Evolutionary conservation across 2,113 vertebrate genomes (phyloP).

Genomic region (Periophthalmodon schlosseri): DNA sequence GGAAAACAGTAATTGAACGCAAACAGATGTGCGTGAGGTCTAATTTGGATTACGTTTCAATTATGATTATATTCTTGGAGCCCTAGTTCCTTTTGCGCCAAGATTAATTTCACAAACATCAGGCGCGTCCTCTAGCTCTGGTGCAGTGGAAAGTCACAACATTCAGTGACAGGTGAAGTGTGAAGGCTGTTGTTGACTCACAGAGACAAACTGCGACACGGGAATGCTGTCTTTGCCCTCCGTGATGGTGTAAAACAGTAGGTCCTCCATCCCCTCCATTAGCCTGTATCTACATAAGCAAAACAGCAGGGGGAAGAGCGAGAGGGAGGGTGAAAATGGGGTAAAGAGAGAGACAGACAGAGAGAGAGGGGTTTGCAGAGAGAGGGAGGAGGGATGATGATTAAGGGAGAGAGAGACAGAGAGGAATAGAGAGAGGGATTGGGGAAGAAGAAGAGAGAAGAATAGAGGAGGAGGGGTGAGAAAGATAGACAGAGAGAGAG

Average conservation of each 20-base stretch:
- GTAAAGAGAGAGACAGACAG: not conserved
- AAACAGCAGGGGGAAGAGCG: not conserved
- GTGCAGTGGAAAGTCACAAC: conserved; percentile 15
- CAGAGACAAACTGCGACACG: conserved; percentile 83
- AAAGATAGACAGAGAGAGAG: not conserved
- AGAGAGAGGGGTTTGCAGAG: not conserved
- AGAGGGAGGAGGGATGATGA: not conserved
- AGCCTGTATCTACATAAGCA: conserved; percentile 64
- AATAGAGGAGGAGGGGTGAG: not conserved
- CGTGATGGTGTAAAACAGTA: conserved; percentile 88
- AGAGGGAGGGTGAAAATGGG: not conserved
- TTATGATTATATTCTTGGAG: too few species aligned
- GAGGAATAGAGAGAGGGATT: too few species aligned
- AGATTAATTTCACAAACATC: conserved; percentile 27
- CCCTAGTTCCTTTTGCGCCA: not conserved
- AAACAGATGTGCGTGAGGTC: too few species aligned
- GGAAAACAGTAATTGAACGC: too few species aligned
- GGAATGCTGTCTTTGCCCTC: conserved; percentile 84
- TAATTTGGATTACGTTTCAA: too few species aligned
- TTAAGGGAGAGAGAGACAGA: not conserved
- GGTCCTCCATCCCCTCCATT: conserved; percentile 79
- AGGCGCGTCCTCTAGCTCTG: conserved; percentile 12
- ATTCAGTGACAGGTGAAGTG: conserved; percentile 7
- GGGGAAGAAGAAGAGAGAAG: not conserved
- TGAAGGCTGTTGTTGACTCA: conserved; percentile 64